Conservation (phyloP, 2,888 invertebrate species). For the Brachypterus glaber region DNA sequence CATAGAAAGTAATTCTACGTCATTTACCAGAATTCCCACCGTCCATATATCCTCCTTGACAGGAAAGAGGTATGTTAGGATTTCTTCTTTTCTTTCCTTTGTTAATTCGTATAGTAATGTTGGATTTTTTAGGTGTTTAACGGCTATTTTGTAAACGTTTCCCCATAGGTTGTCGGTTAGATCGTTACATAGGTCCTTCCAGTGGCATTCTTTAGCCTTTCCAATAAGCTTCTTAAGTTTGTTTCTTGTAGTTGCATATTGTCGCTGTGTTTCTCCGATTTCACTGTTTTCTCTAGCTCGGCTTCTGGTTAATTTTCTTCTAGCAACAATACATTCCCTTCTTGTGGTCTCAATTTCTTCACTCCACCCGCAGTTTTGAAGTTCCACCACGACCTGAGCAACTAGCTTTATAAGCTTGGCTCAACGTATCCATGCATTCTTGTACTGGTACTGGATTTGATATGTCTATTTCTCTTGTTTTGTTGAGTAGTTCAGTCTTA, state of each 20-base stretch:
- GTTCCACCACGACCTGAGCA: too few relatives aligned
- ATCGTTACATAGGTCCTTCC: conserved; percentile 1
- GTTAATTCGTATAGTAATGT: neutral
- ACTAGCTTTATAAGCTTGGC: too few relatives aligned
- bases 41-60: neutral
- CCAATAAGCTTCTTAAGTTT: neutral
- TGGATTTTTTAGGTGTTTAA: conserved; percentile 1
- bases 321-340: conserved; percentile 2
- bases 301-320: conserved; percentile 2
- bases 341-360: conserved; percentile 7
- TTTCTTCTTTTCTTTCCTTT: conserved; percentile 3
- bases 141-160: too few relatives aligned
- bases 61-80: conserved; percentile 9
- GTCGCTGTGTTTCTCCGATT: neutral
- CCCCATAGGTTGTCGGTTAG: conserved; percentile 10
- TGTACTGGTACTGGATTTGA: too few relatives aligned
- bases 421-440: too few relatives aligned
- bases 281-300: neutral
- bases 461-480: too few relatives aligned
- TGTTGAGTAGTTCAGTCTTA: too few relatives aligned
- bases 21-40: too few relatives aligned
- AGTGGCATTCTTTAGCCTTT: conserved; percentile 6
- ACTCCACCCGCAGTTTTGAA: conserved; percentile 15
- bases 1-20: conserved; percentile 8
- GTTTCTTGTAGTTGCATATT: conserved; percentile 3